Base-by-base conservation (phyloP, 2,888 invertebrate species). In the Dryadula phaetusa region DNA sequence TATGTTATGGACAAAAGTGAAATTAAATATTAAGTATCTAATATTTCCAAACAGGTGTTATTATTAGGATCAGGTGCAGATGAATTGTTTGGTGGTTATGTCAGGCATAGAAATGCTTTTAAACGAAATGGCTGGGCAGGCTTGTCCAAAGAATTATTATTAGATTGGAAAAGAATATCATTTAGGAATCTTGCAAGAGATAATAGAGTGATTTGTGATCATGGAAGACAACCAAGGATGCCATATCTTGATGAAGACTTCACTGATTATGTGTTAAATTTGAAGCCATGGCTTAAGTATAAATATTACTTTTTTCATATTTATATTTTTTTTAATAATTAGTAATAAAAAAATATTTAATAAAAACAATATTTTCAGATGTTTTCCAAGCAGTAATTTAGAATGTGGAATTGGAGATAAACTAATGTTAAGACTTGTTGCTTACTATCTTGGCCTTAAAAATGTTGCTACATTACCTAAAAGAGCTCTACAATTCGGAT, bases 401-500 rank as follows among this genome's bases (percentile, higher is more conserved):
- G 94, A 95, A 28, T 93, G 95, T 77, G 98, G 99, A 25, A 78
- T 97, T 61, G 99, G 99, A n/a, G 99, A 99, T 82, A 99, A 99
- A 86, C 88, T 98, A 60, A 92, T 99, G 58, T 90, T 99, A 49
- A 94, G 99, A 75, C 90, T 96, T 22, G 90, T 95, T 62, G 97
- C 96, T 0, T 93, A 93, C 75, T 86, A 94, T 70, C 83, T 97
- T 42, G 96, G 96, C 0, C 88, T 97, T 42, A 83, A 82, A 70
- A 86, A 91, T 62, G 95, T 95, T 5, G 94, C 96, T 4, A 84
- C 86, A 49, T 94, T 97, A 58, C 97, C 97, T 49, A 99, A 99
- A 87, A 91, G 98, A 82, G 99, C 99, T 0, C 95, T 99, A 76
- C 99, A 99, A 85, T 99, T 99, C 93, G 99, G 99, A 12, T 98